Base-by-base conservation (phyloP, 2,888 invertebrate species). In the Cantharis lateralis region DNA sequence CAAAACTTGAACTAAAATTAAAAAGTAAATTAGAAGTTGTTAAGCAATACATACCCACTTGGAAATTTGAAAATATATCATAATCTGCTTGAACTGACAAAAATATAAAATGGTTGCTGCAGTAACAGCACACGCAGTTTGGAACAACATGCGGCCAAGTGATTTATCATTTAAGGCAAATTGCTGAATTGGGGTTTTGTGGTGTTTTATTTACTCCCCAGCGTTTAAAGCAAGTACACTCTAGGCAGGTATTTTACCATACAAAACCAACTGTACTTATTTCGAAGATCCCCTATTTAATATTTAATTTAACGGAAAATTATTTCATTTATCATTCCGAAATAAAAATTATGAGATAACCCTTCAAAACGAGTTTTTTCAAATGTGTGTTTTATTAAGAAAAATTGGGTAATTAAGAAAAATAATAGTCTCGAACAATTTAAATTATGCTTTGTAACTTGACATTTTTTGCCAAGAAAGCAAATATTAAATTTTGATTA, bases 141-240 rank as follows among this genome's bases (percentile, higher is more conserved):
- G 80, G 83, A 85, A 85, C 87, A 87, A 86, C 87, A 86, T 87
- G 87, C 86, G 85, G 86, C 86, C 83, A 81, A 84, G 87, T 86
- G 86, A 88, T 88, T 88, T 88, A 88, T 88, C 88, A 88, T 87
- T 86, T 82, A 81, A 84, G 86, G 87, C 87, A 87, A 88, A 88
- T 88, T 87, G 88, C 88, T 87, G 87, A 87, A 88, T 88, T 87
- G 87, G 86, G 86, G 86, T 84, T 87, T 87, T 87, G 87, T 83
- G 86, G 87, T 81, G 84, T 86, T 87, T 88, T 88, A 87, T 88
- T 87, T 86, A 86, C 85, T 86, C 83, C 84, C 78, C 69, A 32
- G 78, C 81, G 78, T 77, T 80, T 81, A 81, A 78, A 74, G 77
- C 77, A 73, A 74, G 77, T 79, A 72, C 80, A 76, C 81, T 78